Conservation (phyloP, 2,113 vertebrate genomes). For the Narcine bancroftii region DNA sequence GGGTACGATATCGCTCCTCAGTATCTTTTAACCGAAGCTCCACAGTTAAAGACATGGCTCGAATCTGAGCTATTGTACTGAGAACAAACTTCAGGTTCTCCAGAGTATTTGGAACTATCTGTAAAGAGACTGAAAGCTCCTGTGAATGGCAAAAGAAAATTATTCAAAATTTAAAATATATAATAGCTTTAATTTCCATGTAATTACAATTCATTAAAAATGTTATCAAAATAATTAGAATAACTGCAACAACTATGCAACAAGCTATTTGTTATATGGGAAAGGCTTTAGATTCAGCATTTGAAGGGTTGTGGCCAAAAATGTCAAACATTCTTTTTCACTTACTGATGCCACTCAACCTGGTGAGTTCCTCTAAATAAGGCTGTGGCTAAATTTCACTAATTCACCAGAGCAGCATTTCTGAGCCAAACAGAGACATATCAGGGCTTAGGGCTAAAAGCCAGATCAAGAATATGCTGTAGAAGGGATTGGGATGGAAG, state of each 20-base stretch:
- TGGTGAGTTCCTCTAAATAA: too few species aligned
- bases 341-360: too few species aligned
- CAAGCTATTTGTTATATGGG: background rate
- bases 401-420: too few species aligned
- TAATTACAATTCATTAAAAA: background rate
- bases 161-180: background rate
- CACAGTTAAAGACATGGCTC: slow-evolving; percentile 63
- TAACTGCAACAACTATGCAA: background rate
- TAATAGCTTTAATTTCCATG: background rate
- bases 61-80: slow-evolving; percentile 67
- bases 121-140: slow-evolving; percentile 60
- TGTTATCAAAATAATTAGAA: background rate
- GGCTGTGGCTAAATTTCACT: too few species aligned
- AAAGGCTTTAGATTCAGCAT: background rate
- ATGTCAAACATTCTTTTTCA: too few species aligned
- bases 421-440: too few species aligned
- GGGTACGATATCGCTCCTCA: slow-evolving; percentile 77
- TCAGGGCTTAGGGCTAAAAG: too few species aligned
- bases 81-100: slow-evolving; percentile 80
- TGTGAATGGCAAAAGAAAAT: slow-evolving; percentile 44
- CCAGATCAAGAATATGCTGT: too few species aligned
- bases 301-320: too few species aligned
- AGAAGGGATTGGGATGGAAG: too few species aligned
- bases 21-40: slow-evolving; percentile 71
- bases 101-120: slow-evolving; percentile 60